These are phyloP conservation scores for Entomyzon cyanotis DNA, from an alignment of 2,113 vertebrate genomes.

Conservation along the genomic window DNA sequence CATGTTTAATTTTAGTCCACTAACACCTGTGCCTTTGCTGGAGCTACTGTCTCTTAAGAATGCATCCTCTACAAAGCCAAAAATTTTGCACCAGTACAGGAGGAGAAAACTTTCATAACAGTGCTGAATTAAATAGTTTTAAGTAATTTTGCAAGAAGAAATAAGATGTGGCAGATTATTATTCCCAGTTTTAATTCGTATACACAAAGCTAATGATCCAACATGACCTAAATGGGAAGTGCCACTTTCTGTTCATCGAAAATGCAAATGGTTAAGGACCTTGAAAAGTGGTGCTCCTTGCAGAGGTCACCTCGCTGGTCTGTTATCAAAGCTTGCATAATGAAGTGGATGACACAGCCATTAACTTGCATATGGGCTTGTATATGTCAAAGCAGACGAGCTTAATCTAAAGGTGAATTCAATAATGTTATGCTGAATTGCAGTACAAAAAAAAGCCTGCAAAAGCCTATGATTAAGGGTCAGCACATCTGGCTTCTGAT, in stretches of 20 bases:
- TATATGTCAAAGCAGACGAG: conserved; percentile 29
- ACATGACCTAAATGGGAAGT: not conserved
- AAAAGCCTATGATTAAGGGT: conserved; percentile 64
- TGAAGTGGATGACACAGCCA: conserved; percentile 34
- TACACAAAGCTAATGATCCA: not conserved
- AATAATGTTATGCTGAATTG: conserved; percentile 72
- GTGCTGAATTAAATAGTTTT: not conserved
- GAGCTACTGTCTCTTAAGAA: not conserved
- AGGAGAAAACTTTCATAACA: not conserved
- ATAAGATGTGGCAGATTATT: not conserved
- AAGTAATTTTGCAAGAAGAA: not conserved
- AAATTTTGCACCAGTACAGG: not conserved
- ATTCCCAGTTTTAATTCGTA: not conserved
- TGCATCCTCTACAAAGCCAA: not conserved
- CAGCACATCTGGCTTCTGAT: conserved; percentile 62
- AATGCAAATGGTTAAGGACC: conserved; percentile 15
- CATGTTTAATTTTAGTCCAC: not conserved
- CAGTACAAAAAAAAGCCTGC: conserved; percentile 31
- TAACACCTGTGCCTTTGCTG: not conserved
- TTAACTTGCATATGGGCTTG: conserved; percentile 36
- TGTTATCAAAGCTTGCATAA: conserved; percentile 33
- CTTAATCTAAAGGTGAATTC: conserved; percentile 66
- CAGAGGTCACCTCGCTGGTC: conserved; percentile 14
- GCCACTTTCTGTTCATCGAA: not conserved
- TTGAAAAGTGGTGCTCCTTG: not conserved